phyloP scores from a whole-genome alignment of 2,797 vertebrate genomes.

The Tokudaia muenninki region DNA sequence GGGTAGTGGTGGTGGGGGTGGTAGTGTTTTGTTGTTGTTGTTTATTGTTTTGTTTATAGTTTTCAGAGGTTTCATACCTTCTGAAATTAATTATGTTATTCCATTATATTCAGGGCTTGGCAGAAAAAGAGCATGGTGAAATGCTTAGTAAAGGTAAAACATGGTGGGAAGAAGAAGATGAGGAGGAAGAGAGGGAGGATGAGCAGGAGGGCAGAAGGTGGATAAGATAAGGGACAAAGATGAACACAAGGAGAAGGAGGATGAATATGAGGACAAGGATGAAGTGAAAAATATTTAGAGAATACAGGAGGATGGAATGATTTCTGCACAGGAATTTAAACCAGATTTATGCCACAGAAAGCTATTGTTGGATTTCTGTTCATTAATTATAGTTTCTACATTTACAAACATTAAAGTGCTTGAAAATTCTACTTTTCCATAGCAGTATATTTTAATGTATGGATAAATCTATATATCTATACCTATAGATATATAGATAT shows the following conservation, averaged over 20 bases:
- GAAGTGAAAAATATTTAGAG: background rate
- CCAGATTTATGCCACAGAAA: background rate
- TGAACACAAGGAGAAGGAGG: background rate
- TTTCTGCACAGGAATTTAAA: background rate
- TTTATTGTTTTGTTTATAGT: background rate
- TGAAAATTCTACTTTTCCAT: background rate
- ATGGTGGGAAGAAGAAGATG: background rate
- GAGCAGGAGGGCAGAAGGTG: background rate
- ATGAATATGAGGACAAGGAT: fast-evolving
- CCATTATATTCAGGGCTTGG: background rate
- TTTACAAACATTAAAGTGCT: background rate
- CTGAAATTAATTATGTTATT: background rate
- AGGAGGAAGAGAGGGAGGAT: background rate
- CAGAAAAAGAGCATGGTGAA: background rate
- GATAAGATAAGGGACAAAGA: background rate
- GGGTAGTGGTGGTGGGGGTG: too few relatives aligned
- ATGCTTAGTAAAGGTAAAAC: background rate
- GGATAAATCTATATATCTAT: too few relatives aligned
- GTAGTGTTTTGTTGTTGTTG: background rate
- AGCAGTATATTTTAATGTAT: background rate
- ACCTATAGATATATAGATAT: too few relatives aligned
- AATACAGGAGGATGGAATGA: background rate
- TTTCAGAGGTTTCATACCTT: background rate
- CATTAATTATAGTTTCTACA: background rate
- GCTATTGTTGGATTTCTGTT: background rate